phyloP scores from a whole-genome alignment of 2,113 vertebrate species.

The Pseudopodoces humilis region DNA sequence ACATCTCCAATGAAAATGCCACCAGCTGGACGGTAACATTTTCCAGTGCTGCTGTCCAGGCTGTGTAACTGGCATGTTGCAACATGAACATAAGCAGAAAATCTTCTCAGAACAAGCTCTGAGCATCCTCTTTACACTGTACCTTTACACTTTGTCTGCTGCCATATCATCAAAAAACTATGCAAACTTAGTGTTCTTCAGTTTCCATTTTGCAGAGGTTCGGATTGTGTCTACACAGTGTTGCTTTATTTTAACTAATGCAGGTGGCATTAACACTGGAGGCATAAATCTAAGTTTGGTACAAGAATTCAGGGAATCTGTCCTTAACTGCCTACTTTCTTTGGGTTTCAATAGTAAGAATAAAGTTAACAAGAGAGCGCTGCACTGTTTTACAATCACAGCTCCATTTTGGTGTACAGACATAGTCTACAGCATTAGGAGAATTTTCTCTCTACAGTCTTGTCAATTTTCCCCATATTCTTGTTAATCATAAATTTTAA shows the following conservation, averaged over 20 bases:
- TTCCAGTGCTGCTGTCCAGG: neutral
- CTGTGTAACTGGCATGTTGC: neutral
- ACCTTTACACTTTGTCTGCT: neutral
- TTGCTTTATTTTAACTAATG: neutral
- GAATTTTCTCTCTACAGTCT: neutral
- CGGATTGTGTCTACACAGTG: neutral
- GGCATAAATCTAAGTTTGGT: neutral
- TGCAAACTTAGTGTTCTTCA: neutral
- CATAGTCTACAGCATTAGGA: neutral
- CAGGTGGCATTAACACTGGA: neutral
- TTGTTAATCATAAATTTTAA: neutral
- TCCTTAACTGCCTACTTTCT: neutral
- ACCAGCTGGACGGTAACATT: neutral
- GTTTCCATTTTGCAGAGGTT: neutral
- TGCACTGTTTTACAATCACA: neutral
- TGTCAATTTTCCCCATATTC: neutral
- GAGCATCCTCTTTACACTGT: neutral
- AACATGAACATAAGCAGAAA: neutral
- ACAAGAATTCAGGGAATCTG: neutral
- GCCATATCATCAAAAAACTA: neutral
- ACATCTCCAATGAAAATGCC: neutral
- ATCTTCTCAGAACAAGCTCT: neutral
- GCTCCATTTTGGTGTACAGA: neutral
- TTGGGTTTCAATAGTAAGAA: neutral
- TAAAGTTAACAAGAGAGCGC: neutral